Evolutionary conservation across 2,888 invertebrate species (phyloP).

Genomic region (Tryphoninae sp.): DNA sequence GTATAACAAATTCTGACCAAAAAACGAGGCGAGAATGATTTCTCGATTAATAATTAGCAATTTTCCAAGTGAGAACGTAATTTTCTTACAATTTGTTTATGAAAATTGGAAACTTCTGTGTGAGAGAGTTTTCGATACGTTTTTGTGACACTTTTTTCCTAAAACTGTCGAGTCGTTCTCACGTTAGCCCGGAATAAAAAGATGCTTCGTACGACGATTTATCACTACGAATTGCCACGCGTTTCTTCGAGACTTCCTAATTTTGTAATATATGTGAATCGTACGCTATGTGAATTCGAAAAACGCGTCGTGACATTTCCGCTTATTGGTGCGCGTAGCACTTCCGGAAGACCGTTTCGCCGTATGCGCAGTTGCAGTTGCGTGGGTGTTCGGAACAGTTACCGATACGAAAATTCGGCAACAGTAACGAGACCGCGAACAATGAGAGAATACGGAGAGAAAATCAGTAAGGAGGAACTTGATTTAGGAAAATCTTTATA

Average conservation of each 20-base stretch:
- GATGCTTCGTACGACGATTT: constrained; percentile 5
- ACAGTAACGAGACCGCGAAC: constrained; percentile 17
- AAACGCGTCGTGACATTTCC: not conserved
- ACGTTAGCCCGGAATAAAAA: not conserved
- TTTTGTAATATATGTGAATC: constrained; percentile 23
- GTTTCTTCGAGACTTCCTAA: constrained; percentile 14
- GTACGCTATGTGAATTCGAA: not conserved
- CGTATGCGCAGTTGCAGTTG: constrained; percentile 7
- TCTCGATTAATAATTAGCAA: no score
- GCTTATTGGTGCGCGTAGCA: constrained; percentile 22
- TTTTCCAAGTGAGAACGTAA: no score
- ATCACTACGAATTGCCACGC: constrained; percentile 22
- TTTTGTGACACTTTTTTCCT: not conserved
- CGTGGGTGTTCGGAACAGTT: constrained; percentile 31
- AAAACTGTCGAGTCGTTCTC: not conserved
- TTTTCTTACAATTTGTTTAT: no score
- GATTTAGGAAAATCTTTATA: constrained; percentile 7
- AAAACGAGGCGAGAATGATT: no score
- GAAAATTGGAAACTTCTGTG: no score
- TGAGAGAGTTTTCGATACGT: no score
- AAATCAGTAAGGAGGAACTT: constrained; percentile 33
- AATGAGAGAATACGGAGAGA: constrained; percentile 10
- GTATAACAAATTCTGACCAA: no score
- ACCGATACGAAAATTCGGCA: constrained; percentile 57
- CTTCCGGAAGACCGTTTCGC: constrained; percentile 14